Conservation (phyloP, 2,888 invertebrate genomes). For the Drosophila siamana region DNA sequence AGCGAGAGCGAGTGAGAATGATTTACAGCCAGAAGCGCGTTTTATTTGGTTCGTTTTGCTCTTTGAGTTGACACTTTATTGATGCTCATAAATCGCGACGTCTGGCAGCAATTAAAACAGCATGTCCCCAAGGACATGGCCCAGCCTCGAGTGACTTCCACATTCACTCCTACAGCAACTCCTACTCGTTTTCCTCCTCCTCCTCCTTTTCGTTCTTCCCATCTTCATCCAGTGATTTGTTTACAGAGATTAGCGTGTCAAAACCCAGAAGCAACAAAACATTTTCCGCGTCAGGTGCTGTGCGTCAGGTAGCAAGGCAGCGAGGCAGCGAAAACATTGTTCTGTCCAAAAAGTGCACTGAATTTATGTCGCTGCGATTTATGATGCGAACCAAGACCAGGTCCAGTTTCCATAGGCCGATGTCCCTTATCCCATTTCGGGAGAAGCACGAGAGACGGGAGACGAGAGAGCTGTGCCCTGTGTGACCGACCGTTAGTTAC, state of each 20-base stretch:
- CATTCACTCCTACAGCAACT: not conserved
- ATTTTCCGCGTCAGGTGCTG: slow-evolving; percentile 61
- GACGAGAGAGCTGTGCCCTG: too few species aligned
- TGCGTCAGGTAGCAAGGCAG: slow-evolving; percentile 31
- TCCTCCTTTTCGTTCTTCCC: not conserved
- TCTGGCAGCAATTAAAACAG: slow-evolving; percentile 80
- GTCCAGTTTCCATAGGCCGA: slow-evolving; percentile 23
- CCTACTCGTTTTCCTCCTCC: not conserved
- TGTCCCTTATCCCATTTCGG: slow-evolving; percentile 35
- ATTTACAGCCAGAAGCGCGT: slow-evolving; percentile 73
- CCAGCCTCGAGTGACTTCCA: slow-evolving; percentile 11
- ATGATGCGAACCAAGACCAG: slow-evolving; percentile 48
- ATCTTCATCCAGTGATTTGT: slow-evolving; percentile 68
- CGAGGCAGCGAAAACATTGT: slow-evolving; percentile 39
- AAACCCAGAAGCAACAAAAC: slow-evolving; percentile 55
- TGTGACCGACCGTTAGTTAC: slow-evolving; percentile 68
- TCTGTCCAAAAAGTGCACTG: slow-evolving; percentile 63
- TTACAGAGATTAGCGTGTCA: slow-evolving; percentile 76
- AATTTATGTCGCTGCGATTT: slow-evolving; percentile 76
- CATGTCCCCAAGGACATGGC: slow-evolving; percentile 77
- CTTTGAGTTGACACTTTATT: slow-evolving; percentile 81
- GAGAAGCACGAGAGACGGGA: slow-evolving; percentile 31
- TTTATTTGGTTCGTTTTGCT: slow-evolving; percentile 54
- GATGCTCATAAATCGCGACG: slow-evolving; percentile 78
- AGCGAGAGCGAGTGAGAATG: too few species aligned